phyloP scores from a whole-genome alignment of 2,888 invertebrate genomes.

The Serripes groenlandicus region DNA sequence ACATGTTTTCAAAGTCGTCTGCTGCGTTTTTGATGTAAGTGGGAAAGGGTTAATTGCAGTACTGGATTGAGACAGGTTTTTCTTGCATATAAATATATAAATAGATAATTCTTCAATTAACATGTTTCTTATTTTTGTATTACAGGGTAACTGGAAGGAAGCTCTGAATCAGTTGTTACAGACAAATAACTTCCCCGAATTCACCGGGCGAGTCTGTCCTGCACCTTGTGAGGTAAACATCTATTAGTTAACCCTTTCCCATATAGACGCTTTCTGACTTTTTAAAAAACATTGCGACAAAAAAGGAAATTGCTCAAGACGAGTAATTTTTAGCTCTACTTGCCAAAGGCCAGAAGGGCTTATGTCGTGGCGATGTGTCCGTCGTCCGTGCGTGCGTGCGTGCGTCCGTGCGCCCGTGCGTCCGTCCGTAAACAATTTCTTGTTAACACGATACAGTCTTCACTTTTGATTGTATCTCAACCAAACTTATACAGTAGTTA shows the following conservation, averaged over 20 bases:
- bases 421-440: not conserved
- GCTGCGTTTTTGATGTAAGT: no score
- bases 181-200: conserved; percentile 99
- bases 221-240: conserved; percentile 95
- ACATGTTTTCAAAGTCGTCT: no score
- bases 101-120: no score
- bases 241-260: not conserved
- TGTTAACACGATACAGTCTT: not conserved
- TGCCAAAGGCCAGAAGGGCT: no score
- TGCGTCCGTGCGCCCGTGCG: not conserved
- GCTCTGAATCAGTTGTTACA: conserved; percentile 97
- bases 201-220: conserved; percentile 93
- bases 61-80: no score
- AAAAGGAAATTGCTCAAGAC: not conserved
- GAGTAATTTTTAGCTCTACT: no score
- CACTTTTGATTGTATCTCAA: not conserved
- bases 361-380: not conserved
- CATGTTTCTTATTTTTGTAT: no score
- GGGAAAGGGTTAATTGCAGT: no score
- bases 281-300: not conserved
- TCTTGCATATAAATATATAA: no score
- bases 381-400: not conserved
- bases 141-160: conserved; percentile 95
- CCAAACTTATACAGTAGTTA: not conserved
- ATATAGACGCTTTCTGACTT: not conserved